A percentile compares a stretch with the other conserved stretches of the same genome.
phyloP scores from a whole-genome alignment of 2,888 invertebrate species.

The Cryptophagus acutangulus region DNA sequence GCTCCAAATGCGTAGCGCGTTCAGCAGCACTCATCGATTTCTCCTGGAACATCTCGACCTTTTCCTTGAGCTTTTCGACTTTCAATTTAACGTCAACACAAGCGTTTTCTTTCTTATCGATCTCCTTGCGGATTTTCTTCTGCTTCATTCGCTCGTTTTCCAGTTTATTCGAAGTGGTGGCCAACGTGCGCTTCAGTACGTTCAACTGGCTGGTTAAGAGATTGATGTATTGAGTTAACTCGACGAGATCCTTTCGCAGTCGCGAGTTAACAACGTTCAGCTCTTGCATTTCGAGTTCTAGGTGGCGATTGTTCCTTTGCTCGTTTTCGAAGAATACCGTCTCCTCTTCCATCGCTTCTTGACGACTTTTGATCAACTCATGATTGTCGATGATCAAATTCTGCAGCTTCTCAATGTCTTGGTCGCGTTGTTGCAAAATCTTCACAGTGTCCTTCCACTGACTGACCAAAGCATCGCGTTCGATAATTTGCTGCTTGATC shows the following conservation, averaged over 20 bases:
- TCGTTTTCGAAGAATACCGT: conserved; percentile 59
- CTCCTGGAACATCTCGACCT: conserved; percentile 51
- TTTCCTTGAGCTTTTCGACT: conserved; percentile 45
- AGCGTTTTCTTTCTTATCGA: background rate
- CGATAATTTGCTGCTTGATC: conserved; percentile 55
- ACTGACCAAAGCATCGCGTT: conserved; percentile 62
- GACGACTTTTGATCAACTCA: conserved; percentile 43
- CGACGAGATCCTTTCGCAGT: conserved; percentile 39
- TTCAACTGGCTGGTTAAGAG: conserved; percentile 49
- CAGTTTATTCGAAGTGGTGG: conserved; percentile 44
- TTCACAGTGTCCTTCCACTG: conserved; percentile 70
- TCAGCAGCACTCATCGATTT: conserved; percentile 55
- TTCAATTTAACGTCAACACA: background rate
- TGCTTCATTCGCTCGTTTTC: conserved; percentile 36
- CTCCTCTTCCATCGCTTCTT: conserved; percentile 56
- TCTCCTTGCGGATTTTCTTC: background rate
- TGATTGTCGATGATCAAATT: conserved; percentile 27
- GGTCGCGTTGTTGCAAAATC: conserved; percentile 65
- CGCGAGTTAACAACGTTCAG: conserved; percentile 46
- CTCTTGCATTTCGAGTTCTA: conserved; percentile 45
- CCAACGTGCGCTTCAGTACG: conserved; percentile 50
- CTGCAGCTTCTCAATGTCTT: conserved; percentile 54
- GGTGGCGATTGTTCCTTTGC: conserved; percentile 54
- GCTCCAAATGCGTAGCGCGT: conserved; percentile 56
- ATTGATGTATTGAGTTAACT: conserved; percentile 38